Conservation (phyloP, 2,797 vertebrate genomes). For the Mastacembelus armatus region DNA sequence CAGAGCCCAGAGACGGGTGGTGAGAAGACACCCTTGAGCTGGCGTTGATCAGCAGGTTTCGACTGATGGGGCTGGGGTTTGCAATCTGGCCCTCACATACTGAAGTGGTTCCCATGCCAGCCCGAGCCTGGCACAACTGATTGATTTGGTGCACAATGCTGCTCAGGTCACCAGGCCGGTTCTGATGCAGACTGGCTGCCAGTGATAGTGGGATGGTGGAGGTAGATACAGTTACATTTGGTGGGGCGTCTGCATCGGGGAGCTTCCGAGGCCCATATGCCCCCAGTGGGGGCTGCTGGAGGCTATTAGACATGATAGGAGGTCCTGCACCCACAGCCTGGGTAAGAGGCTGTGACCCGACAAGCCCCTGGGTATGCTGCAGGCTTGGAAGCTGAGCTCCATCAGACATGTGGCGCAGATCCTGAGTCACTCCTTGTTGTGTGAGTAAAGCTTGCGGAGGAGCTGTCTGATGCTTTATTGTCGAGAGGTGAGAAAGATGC, state of each 20-base stretch:
- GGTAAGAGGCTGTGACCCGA: slow-evolving; percentile 69
- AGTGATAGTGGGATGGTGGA: slow-evolving; percentile 93
- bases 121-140: slow-evolving; percentile 96
- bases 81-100: slow-evolving; percentile 86
- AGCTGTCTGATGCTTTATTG: slow-evolving; percentile 77
- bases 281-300: slow-evolving; percentile 68
- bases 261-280: slow-evolving; percentile 80
- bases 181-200: slow-evolving; percentile 88
- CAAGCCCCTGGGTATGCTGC: slow-evolving; percentile 84
- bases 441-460: slow-evolving; percentile 74
- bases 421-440: slow-evolving; percentile 86
- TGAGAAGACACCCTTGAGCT: slow-evolving; percentile 94
- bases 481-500: slow-evolving; percentile 76
- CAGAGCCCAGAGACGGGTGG: slow-evolving; percentile 77
- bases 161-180: slow-evolving; percentile 89
- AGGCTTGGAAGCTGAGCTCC: slow-evolving; percentile 82
- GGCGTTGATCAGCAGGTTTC: slow-evolving; percentile 97
- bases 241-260: slow-evolving; percentile 84
- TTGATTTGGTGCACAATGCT: slow-evolving; percentile 98
- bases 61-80: slow-evolving; percentile 96
- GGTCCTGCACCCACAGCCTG: slow-evolving; percentile 68
- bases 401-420: slow-evolving; percentile 87
- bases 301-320: slow-evolving; percentile 51
- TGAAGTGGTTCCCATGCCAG: slow-evolving; percentile 86
- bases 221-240: slow-evolving; percentile 91